These are phyloP conservation scores for Syrrhaptes paradoxus DNA, from an alignment of 2,113 vertebrate species.

Conservation along the genomic window DNA sequence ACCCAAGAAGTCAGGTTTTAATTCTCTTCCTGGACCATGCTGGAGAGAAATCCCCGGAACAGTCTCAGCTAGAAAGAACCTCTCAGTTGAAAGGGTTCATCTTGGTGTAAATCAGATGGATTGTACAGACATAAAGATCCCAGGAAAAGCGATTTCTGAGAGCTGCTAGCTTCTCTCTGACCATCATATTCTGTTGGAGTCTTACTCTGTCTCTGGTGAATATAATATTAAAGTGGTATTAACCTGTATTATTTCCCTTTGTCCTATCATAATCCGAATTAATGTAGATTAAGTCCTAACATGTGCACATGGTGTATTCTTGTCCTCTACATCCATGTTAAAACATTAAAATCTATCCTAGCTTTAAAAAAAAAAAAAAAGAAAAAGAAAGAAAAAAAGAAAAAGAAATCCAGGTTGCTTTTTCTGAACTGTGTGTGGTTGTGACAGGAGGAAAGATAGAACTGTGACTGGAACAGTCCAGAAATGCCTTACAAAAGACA, in stretches of 20 bases:
- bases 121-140: neutral
- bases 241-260: neutral
- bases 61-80: neutral
- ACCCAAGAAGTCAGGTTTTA: neutral
- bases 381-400: neutral
- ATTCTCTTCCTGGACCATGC: neutral
- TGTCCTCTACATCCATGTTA: neutral
- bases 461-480: neutral
- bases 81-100: neutral
- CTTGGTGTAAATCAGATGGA: neutral
- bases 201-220: neutral
- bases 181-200: neutral
- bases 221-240: neutral
- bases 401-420: neutral
- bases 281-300: neutral
- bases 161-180: neutral
- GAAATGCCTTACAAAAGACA: neutral
- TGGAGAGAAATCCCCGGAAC: neutral
- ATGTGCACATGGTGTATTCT: neutral
- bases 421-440: neutral
- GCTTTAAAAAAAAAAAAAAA: neutral
- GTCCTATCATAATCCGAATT: neutral
- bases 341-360: neutral
- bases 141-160: neutral
- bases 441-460: neutral